Base-by-base conservation (phyloP, 2,113 vertebrate species). In the Panthera leo region DNA sequence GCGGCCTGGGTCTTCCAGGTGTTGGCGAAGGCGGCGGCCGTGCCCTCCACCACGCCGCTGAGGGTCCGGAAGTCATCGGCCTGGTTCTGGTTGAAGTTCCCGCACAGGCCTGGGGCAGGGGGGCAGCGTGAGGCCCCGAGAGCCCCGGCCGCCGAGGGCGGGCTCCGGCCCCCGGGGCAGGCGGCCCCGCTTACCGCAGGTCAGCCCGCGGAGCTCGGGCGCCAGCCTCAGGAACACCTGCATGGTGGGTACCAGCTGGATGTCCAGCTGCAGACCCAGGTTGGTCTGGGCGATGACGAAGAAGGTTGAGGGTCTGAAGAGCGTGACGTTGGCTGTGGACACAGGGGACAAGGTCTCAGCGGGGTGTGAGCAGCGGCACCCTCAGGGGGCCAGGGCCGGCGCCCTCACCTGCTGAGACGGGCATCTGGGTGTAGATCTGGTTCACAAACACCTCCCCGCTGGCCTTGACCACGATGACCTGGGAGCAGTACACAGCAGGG, bases 51-150 rank as follows among this genome's bases (percentile, higher is more conserved):
- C 91, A 99, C 98, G 5, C 99, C 99, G 68, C 98, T 99, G 5
- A 96, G 94, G 18, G 98, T 99, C 94, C 89, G 99, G 98, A 99
- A 99, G 92, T 99, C 99, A 45, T 99, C 99, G 0, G 96, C 95
- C 97, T 99, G 99, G 3, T 98, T 94, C 58, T 98, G 96, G 95
- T 99, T 99, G 98, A 99, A 99, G 97, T 99, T 99, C 55, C 99
- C 99, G 89, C 99, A 99, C 85, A 99, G 99, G 85, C 99, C 99
- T 99, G 86, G 89, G 88, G 96, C 0, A 42, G 5, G 61, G 9
- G 18, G 61, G n/a, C 19, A 3, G 58, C 0, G 1, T 94, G 75
- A 90, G 39, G 36, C 13, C 13, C 14, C 0, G 1, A 0, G 31
- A 2, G 16, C 9, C 15, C 4, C 0, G 2, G 53, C 27, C 1